Evolutionary conservation across 2,888 invertebrate genomes (phyloP).

Genomic region (Lysandra bellargus): DNA sequence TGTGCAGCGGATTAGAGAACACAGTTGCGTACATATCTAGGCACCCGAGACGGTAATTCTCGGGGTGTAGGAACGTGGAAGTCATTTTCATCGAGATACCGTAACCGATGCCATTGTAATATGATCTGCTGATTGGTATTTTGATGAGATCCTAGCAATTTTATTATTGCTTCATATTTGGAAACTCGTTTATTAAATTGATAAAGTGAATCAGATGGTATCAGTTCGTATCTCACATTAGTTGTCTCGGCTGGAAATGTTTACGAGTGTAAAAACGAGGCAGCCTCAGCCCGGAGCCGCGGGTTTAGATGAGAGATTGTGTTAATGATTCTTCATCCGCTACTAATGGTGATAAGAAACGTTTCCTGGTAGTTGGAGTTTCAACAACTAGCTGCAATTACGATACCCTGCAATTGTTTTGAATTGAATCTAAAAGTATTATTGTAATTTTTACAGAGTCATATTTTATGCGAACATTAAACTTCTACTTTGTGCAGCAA

Average conservation of each 20-base stretch:
- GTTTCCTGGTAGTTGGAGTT: slow-evolving; percentile 12
- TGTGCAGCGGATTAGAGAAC: not conserved
- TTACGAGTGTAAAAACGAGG: slow-evolving; percentile 42
- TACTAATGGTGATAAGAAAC: slow-evolving; percentile 37
- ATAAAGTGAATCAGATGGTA: slow-evolving; percentile 46
- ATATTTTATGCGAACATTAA: too few relatives aligned
- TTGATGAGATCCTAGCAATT: slow-evolving; percentile 60
- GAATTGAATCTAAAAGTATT: not conserved
- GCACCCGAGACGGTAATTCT: slow-evolving; percentile 18
- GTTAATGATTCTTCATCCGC: slow-evolving; percentile 41
- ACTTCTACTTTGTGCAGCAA: not conserved
- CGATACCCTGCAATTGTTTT: not conserved
- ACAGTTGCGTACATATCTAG: slow-evolving; percentile 36
- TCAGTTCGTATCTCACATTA: slow-evolving; percentile 41
- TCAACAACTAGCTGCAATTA: not conserved
- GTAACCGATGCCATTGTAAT: slow-evolving; percentile 58
- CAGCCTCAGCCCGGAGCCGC: slow-evolving; percentile 36
- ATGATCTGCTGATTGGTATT: slow-evolving; percentile 67
- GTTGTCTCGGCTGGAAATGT: slow-evolving; percentile 38
- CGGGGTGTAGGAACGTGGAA: slow-evolving; percentile 42
- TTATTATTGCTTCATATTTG: slow-evolving; percentile 54
- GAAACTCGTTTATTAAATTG: slow-evolving; percentile 50
- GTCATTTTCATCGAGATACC: slow-evolving; percentile 56
- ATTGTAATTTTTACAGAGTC: not conserved
- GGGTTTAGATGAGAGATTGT: slow-evolving; percentile 43